Evolutionary conservation across 2,113 vertebrate species (phyloP).

Genomic region (Ophthalmolycus amberensis): DNA sequence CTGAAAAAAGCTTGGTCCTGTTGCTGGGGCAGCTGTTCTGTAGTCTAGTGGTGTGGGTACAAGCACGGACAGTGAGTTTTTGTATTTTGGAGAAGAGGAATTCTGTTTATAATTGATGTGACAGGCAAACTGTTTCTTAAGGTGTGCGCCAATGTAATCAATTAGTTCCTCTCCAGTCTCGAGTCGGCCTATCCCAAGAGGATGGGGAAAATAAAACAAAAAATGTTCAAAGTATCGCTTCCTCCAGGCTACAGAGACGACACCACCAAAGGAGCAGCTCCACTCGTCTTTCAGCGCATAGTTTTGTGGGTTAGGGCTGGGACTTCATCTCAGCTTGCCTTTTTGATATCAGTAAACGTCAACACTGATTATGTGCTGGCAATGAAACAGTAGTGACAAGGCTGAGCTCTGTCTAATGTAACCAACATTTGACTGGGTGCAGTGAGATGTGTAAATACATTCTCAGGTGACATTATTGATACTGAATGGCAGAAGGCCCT

Average conservation of each 20-base stretch:
- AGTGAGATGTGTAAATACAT: not conserved
- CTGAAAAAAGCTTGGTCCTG: not conserved
- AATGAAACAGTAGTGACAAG: not conserved
- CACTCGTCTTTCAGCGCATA: not conserved
- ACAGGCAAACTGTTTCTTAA: slow-evolving; percentile 57
- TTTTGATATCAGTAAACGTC: not conserved
- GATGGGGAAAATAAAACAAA: slow-evolving; percentile 31
- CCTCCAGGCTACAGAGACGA: slow-evolving; percentile 17
- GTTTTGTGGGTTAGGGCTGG: not conserved
- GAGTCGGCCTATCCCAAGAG: slow-evolving; percentile 31
- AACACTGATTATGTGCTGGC: not conserved
- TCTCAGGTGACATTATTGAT: not conserved
- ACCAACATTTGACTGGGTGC: not conserved
- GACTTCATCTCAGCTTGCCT: not conserved
- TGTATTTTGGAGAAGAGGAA: slow-evolving; percentile 46
- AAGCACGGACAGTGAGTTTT: slow-evolving; percentile 33
- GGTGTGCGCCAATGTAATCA: slow-evolving; percentile 56
- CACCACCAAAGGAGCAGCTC: not conserved
- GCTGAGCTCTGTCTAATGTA: not conserved
- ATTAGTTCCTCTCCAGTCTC: slow-evolving; percentile 57
- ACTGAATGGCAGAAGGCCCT: not conserved
- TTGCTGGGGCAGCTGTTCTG: slow-evolving; percentile 7
- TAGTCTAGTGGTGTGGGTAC: slow-evolving; percentile 25
- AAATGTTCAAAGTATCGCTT: not conserved
- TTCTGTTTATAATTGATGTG: slow-evolving; percentile 65